These are phyloP conservation scores for Poeciliopsis presidionis DNA, from an alignment of 2,797 vertebrate species.

Conservation along the genomic window DNA sequence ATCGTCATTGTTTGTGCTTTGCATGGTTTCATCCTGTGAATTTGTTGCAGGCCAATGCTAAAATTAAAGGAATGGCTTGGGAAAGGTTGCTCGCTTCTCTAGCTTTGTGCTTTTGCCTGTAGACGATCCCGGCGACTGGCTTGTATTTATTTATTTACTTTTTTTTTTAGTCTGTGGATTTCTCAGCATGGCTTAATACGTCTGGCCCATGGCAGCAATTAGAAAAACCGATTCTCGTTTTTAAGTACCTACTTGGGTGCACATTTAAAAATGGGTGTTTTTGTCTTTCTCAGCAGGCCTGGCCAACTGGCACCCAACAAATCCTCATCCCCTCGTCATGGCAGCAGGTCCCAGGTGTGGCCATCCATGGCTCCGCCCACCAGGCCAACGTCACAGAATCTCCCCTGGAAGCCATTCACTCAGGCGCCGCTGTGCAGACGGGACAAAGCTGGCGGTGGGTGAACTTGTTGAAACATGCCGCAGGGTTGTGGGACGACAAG, in stretches of 20 bases:
- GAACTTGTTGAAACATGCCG: neutral
- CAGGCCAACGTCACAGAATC: conserved; percentile 85
- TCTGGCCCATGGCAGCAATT: conserved; percentile 51
- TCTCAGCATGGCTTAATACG: conserved; percentile 72
- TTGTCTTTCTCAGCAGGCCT: conserved; percentile 90
- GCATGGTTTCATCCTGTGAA: conserved; percentile 70
- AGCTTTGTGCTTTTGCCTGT: conserved; percentile 65
- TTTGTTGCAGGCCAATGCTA: conserved; percentile 75
- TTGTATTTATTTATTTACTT: conserved; percentile 42
- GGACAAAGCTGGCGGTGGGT: conserved; percentile 93
- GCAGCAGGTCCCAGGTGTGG: conserved; percentile 96
- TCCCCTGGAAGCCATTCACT: conserved; percentile 81
- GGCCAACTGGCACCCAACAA: conserved; percentile 96
- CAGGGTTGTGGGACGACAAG: neutral
- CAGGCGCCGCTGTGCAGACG: conserved; percentile 85
- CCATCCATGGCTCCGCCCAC: conserved; percentile 90
- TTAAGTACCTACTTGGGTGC: neutral
- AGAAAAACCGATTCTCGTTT: neutral
- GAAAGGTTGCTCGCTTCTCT: conserved; percentile 64
- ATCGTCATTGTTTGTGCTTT: conserved; percentile 65
- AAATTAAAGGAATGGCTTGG: conserved; percentile 79
- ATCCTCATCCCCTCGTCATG: conserved; percentile 97
- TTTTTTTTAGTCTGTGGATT: conserved; percentile 41
- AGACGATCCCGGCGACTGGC: conserved; percentile 49
- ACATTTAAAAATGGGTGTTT: conserved; percentile 19